Percentiles rank a stretch among this genome's conserved stretches.
Evolutionary conservation across 2,888 invertebrate genomes (phyloP).

Genomic region (Geophilus truncorum): DNA sequence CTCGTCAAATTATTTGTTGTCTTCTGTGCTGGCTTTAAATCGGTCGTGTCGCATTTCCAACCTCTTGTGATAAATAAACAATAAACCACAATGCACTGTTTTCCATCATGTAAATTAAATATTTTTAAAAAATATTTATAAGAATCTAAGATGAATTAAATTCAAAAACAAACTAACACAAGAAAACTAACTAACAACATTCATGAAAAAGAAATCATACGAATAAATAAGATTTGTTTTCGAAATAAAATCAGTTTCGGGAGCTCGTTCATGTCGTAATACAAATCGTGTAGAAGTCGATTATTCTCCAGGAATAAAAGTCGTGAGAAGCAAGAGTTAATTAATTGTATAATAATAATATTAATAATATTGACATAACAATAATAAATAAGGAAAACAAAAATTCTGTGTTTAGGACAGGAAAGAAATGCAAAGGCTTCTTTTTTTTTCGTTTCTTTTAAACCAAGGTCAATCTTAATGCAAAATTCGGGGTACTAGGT

Average conservation of each 20-base stretch:
- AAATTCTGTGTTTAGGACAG: background rate
- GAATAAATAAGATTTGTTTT: background rate
- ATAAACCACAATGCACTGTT: background rate
- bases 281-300: slow-evolving; percentile 7
- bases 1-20: background rate
- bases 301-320: slow-evolving; percentile 20
- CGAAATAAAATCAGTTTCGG: background rate
- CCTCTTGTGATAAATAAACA: background rate
- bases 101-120: background rate
- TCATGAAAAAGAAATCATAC: too few species aligned
- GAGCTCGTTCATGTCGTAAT: background rate
- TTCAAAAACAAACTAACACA: background rate
- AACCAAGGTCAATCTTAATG: background rate
- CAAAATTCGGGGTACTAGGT: background rate
- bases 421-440: background rate
- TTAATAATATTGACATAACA: background rate
- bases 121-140: background rate
- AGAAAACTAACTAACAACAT: background rate
- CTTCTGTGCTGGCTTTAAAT: background rate
- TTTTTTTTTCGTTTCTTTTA: background rate
- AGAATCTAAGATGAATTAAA: background rate
- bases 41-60: background rate
- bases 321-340: background rate
- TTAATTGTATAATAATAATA: background rate
- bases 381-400: background rate